phyloP scores from a whole-genome alignment of 1,140 invertebrate species.

The Prorops nasuta region DNA sequence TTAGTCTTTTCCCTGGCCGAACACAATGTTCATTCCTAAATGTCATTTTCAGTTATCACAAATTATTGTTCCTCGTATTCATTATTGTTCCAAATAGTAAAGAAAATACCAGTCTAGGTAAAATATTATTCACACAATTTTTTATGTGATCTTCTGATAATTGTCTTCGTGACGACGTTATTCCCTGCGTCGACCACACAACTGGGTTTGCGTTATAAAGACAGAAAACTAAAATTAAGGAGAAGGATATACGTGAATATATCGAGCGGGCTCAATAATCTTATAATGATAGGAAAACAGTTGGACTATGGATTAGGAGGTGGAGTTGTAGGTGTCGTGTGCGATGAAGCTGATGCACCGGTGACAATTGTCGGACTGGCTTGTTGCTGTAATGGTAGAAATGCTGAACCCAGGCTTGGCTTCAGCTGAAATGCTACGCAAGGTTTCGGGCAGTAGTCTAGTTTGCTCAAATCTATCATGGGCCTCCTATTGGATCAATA shows the following conservation, averaged over 20 bases:
- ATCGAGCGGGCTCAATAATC: constrained; percentile 41
- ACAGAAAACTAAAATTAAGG: too few species aligned
- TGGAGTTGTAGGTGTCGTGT: constrained; percentile 51
- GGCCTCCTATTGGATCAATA: constrained; percentile 45
- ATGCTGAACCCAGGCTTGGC: constrained; percentile 78
- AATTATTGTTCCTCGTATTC: constrained; percentile 55
- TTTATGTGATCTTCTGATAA: too few species aligned
- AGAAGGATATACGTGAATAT: constrained; percentile 23
- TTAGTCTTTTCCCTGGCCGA: constrained; percentile 46
- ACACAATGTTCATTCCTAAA: constrained; percentile 52
- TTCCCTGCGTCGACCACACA: too few species aligned
- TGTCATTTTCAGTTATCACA: constrained; percentile 51
- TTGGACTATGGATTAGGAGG: constrained; percentile 59
- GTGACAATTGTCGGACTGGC: constrained; percentile 44
- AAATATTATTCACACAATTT: too few species aligned
- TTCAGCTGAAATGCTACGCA: constrained; percentile 74
- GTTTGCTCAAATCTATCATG: constrained; percentile 56
- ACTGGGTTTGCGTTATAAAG: too few species aligned
- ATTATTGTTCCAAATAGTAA: constrained; percentile 42
- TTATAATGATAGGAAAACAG: constrained; percentile 31
- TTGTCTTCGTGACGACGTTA: too few species aligned
- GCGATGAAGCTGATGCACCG: constrained; percentile 44
- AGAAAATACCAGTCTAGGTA: too few species aligned
- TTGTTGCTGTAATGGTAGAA: constrained; percentile 71
- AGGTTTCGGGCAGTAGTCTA: constrained; percentile 61